phyloP scores from a whole-genome alignment of 2,797 vertebrate genomes.

The Sebastes variabilis region DNA sequence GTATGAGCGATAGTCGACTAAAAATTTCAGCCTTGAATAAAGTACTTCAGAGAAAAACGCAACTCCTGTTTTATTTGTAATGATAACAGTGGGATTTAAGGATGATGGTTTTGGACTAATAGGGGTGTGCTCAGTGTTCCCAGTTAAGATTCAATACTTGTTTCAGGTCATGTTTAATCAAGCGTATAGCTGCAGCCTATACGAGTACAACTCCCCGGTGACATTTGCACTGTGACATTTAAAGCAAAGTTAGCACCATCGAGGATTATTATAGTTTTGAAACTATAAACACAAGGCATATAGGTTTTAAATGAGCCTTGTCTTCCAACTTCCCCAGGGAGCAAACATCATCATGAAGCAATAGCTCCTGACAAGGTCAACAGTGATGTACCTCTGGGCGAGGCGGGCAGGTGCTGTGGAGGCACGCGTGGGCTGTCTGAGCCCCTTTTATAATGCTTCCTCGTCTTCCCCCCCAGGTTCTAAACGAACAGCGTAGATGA shows the following conservation, averaged over 20 bases:
- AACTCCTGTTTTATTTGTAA: constrained; percentile 6
- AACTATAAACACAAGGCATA: constrained; percentile 37
- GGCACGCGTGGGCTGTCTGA: constrained; percentile 22
- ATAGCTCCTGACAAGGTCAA: constrained; percentile 64
- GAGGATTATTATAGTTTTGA: constrained; percentile 28
- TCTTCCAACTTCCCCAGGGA: constrained; percentile 47
- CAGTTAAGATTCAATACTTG: background rate
- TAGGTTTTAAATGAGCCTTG: constrained; percentile 47
- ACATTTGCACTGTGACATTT: constrained; percentile 57
- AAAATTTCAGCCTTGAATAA: background rate
- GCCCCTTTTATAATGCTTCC: constrained; percentile 40
- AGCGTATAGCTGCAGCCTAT: background rate
- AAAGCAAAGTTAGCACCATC: constrained; percentile 13
- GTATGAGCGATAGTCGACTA: no score
- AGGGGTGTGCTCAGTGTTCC: background rate
- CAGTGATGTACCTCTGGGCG: constrained; percentile 26
- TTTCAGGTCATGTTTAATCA: constrained; percentile 23
- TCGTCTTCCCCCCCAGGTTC: constrained; percentile 45
- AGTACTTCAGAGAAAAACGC: constrained; percentile 5
- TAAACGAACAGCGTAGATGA: constrained; percentile 35
- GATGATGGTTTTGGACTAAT: constrained; percentile 3
- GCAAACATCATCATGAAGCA: constrained; percentile 40
- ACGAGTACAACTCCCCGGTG: background rate
- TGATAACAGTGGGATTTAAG: background rate
- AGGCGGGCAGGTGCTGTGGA: constrained; percentile 24